These are phyloP conservation scores for Calcarius lapponicus DNA, from an alignment of 2,797 vertebrate species.

Conservation along the genomic window DNA sequence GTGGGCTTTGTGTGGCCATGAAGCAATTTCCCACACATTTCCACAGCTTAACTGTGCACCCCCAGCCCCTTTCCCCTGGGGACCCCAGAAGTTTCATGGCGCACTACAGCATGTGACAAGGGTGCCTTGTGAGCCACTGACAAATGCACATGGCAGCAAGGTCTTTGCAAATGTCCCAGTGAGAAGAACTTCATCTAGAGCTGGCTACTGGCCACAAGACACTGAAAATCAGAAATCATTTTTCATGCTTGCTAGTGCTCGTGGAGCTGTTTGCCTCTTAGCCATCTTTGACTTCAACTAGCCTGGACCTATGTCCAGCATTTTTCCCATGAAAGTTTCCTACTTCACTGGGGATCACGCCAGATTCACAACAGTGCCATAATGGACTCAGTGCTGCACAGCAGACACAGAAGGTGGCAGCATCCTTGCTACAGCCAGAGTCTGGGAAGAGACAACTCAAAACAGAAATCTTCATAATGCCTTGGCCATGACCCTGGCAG, in stretches of 20 bases:
- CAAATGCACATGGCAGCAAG: neutral
- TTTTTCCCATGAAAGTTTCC: neutral
- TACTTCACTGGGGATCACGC: neutral
- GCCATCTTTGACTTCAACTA: neutral
- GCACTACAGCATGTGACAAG: neutral
- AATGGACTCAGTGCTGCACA: neutral
- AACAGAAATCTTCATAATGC: neutral
- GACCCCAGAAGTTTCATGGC: neutral
- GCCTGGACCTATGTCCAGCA: neutral
- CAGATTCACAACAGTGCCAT: neutral
- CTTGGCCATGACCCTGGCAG: neutral
- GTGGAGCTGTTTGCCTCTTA: neutral
- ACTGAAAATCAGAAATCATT: neutral
- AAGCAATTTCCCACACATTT: neutral
- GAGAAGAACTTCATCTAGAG: neutral
- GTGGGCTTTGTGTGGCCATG: neutral
- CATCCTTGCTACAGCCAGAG: neutral
- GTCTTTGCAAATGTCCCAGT: neutral
- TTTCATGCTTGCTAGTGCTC: neutral
- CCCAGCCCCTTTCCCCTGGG: neutral
- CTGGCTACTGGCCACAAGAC: neutral
- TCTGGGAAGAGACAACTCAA: accelerated
- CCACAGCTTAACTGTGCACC: neutral
- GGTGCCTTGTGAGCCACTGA: neutral
- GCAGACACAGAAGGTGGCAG: neutral